Evolutionary conservation across 2,113 vertebrate genomes (phyloP).

Genomic region (Tamias sibiricus): DNA sequence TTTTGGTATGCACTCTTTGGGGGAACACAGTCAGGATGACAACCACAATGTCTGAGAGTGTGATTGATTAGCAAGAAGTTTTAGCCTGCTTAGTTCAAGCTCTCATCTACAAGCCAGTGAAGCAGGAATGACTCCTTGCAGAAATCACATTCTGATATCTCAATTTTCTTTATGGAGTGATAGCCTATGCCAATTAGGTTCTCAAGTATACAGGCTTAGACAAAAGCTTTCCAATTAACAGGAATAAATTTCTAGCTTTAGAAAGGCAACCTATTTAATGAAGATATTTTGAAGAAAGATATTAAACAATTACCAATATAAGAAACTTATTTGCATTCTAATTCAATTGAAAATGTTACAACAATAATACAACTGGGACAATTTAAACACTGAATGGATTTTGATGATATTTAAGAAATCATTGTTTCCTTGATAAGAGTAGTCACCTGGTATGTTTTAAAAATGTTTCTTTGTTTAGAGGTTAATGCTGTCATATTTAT

Average conservation of each 20-base stretch:
- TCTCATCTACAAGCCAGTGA: not conserved
- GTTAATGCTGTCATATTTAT: not conserved
- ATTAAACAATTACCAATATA: not conserved
- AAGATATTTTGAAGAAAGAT: not conserved
- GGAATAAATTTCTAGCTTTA: not conserved
- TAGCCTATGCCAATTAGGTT: not conserved
- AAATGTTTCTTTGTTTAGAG: not conserved
- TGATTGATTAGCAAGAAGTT: not conserved
- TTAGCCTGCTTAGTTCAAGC: not conserved
- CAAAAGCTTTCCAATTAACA: not conserved
- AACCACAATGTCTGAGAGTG: not conserved
- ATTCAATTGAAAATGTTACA: not conserved
- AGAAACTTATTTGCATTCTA: not conserved
- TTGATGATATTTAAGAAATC: conserved; percentile 1
- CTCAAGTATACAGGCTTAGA: not conserved
- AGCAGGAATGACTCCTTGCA: not conserved
- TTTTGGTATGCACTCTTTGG: not conserved
- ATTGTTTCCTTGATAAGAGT: not conserved
- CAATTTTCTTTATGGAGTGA: not conserved
- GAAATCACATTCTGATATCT: conserved; percentile 13
- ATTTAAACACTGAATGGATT: not conserved
- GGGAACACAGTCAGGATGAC: not conserved
- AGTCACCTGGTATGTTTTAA: not conserved
- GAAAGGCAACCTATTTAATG: conserved; percentile 17
- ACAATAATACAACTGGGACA: not conserved